Evolutionary conservation across 2,888 invertebrate genomes (phyloP).

Genomic region (Automeris io): DNA sequence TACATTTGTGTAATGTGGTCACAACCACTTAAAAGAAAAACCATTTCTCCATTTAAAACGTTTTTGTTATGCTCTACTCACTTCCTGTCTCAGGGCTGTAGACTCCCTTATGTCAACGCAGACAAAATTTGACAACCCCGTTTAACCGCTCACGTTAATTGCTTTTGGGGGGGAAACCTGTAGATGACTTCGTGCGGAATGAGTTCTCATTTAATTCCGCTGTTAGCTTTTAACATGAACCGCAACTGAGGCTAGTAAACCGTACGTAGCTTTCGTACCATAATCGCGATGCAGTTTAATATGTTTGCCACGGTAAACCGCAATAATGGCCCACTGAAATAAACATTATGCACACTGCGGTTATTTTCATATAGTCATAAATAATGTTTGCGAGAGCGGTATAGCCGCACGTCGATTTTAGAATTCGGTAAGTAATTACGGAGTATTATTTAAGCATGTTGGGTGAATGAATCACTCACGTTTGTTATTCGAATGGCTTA

Average conservation of each 20-base stretch:
- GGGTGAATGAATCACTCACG: background rate
- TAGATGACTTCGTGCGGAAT: too few relatives aligned
- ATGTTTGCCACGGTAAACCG: conserved; percentile 5
- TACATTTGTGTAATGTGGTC: too few relatives aligned
- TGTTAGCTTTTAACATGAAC: background rate
- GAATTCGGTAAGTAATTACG: conserved; percentile 6
- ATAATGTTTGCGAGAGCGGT: conserved; percentile 3
- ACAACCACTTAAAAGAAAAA: too few relatives aligned
- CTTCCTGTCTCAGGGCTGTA: too few relatives aligned
- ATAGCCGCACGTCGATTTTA: background rate
- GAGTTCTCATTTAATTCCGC: too few relatives aligned
- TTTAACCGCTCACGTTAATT: too few relatives aligned
- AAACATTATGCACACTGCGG: conserved; percentile 5
- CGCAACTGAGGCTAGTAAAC: background rate
- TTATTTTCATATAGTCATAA: conserved; percentile 10
- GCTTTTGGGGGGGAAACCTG: too few relatives aligned
- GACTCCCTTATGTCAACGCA: too few relatives aligned
- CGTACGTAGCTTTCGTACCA: background rate
- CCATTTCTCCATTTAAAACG: too few relatives aligned
- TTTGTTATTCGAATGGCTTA: background rate
- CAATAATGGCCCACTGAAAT: conserved; percentile 7
- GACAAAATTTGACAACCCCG: too few relatives aligned
- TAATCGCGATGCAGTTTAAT: conserved; percentile 2
- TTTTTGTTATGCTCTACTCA: too few relatives aligned
- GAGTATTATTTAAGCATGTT: background rate